phyloP scores from a whole-genome alignment of 2,888 invertebrate genomes.

The Yponomeuta cagnagella region DNA sequence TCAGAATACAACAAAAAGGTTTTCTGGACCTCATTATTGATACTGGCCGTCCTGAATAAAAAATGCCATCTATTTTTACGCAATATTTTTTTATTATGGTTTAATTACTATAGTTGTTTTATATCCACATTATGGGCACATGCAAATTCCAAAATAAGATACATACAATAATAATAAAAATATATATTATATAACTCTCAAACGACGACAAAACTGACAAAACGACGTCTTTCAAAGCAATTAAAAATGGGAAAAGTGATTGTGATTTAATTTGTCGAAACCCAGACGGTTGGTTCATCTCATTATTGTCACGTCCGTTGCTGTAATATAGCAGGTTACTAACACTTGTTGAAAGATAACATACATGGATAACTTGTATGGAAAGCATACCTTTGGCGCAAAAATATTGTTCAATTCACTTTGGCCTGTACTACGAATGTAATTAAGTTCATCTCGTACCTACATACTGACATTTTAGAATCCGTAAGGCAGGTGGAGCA shows the following conservation, averaged over 20 bases:
- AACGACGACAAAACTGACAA: too few relatives aligned
- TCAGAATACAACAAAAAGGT: conserved; percentile 29
- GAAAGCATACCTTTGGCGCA: not conserved
- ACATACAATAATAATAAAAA: not conserved
- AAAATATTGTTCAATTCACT: not conserved
- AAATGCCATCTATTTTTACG: conserved; percentile 1
- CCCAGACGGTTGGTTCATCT: conserved; percentile 22
- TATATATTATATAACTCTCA: not conserved
- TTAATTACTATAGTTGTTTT: not conserved
- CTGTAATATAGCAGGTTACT: conserved; percentile 11
- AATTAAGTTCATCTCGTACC: not conserved
- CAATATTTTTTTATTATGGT: not conserved
- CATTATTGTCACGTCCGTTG: conserved; percentile 50
- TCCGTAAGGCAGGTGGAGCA: too few relatives aligned
- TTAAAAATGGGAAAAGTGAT: conserved; percentile 3
- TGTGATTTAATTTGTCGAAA: not conserved
- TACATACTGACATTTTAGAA: too few relatives aligned
- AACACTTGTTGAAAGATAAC: not conserved
- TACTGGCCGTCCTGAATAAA: not conserved
- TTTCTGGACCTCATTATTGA: conserved; percentile 19
- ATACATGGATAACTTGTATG: not conserved
- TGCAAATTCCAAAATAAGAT: not conserved
- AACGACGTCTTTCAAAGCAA: conserved; percentile 6
- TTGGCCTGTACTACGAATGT: conserved; percentile 1
- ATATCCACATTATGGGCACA: not conserved